Base-by-base conservation (phyloP, 2,888 invertebrate species). In the Dryococelus australis region DNA sequence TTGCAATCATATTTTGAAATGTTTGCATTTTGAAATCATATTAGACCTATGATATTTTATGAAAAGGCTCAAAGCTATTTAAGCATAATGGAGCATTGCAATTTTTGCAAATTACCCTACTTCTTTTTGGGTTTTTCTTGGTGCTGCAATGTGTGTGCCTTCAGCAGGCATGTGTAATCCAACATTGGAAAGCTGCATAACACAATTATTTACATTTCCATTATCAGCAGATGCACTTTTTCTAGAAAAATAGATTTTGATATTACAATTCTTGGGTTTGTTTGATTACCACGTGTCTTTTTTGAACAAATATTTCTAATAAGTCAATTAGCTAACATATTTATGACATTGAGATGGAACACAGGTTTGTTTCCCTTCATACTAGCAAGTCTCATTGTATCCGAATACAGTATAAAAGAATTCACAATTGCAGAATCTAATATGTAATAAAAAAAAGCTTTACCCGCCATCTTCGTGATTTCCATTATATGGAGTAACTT, bases 381-480 rank as follows among this genome's bases (percentile, higher is more conserved):
- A 24, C 87, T 88, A 65, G 65, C 28, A 47, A 78, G 65, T 86
- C 86, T 88, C 80, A 83, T 86, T 26, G 51, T 43, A 81, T 87
- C 85, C 84, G 86, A 88, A 86, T 89, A 89, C 28, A 90, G 53
- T 53, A 89, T 88, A 85, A 86, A 91, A 28, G 87, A 84, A 85
- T 91, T 90, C 35, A 90, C 88, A 78, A 91, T 87, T 65, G 90
- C 86, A 47, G 90, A 89, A 88, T 91, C 90, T 24, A 91, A 26
- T 84, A 90, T 89, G 88, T 91, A 90, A 89, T 90, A n/a, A 91
- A 86, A 91, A 91, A 26, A 1, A 90, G 87, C 86, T 89, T 90
- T 65, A 90, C 90, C 91, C 91, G 91, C 91, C 91, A 91, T 90
- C 91, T 91, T 78, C 90, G n/a, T n/a, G n/a, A 90, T 85, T n/a